Base-by-base conservation (phyloP, 2,113 vertebrate species). In the Haemorhous mexicanus region DNA sequence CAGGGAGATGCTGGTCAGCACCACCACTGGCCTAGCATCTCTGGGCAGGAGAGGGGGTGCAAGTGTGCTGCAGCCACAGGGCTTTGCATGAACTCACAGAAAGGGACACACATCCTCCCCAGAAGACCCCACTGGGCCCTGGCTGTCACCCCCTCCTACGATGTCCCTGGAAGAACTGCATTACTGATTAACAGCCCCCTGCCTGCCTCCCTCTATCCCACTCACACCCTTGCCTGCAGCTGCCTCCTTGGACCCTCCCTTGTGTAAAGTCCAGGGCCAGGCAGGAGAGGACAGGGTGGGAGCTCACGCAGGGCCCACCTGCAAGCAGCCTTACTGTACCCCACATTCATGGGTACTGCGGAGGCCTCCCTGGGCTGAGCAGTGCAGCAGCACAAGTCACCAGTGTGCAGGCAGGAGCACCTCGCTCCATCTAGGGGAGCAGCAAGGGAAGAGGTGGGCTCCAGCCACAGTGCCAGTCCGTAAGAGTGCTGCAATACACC, bases 11-110 rank as follows among this genome's bases (percentile, higher is more conserved):
- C 43, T 27, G 10, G 14, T 55, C 61, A 89, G 70, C 24, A 6
- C 32, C 3, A 1, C 1, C 1, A 28, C 11, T 0, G 0, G 16
- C 21, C 24, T 26, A 20, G 37, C 27, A 58, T 47, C 26, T 50
- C 46, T 21, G 24, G 39, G 55, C 69, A 44, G 50, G 41, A 87
- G 18, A 47, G 41, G 24, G 16, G 33, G 13, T 23, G 55, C 64
- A 53, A 15, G 23, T 46, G 18, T 61, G 50, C 59, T 64, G 49
- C 55, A 47, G n/a, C 55, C 67, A 62, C 41, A 39, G 10, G 10
- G 30, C 5, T 47, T 64, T 30, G 33, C 33, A 52, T 5, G 3
- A 64, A 46, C 4, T 41, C 16, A 17, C 39, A 18, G 33, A 67
- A 76, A 46, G 16, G 33, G 30, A 32, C 3, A 17, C 17, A 3